Evolutionary conservation across 2,888 invertebrate species (phyloP), one percentile per base, ranked within the genome.

Genomic region (Auanema freiburgensis): DNA sequence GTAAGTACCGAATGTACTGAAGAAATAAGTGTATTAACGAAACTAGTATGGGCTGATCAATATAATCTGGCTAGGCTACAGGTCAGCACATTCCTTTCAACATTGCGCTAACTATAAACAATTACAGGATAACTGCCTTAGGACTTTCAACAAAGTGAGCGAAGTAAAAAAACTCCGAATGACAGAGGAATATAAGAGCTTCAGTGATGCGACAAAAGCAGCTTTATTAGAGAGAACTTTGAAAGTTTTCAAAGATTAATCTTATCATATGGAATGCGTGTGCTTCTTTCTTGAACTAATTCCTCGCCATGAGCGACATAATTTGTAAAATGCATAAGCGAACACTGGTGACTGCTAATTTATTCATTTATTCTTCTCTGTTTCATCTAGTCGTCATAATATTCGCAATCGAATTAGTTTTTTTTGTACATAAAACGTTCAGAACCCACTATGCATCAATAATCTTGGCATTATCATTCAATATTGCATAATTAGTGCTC

Each of bases 1-100:
- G 70, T 83, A 51, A 67, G 69, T 6, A 75, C 76, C 8, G 77
- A 84, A 14, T 68, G 69, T 11, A 76, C 75, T 11, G 77, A 84
- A 18, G 83, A 84, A 41, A 76, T 83, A 10, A 68, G 83, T 1
- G 69, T 83, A 1, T 71, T 79, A 12, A 79, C 76, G 24, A 81
- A 81, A 54, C 59, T 81, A 23, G 71, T 79, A 43, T 80, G 79
- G 79, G 80, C 81, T 6, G 81, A 81, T 69, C 79, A 79, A 59
- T 81, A 81, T 65, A 62, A 65, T 25, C 69, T 81, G 51, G 75
- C 79, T 11, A 74, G 75, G 56, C 66, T 81, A 46, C 79, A 80
- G 71, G 77, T 77, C 11, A 5, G 8, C 23, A n/a, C 24, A 52
- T 16, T 33, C 33, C 2, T 43, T 44, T 14, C 18, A 16, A 58